A percentile compares a stretch with the other conserved stretches of the same genome.
phyloP scores from a whole-genome alignment of 1,140 invertebrate genomes.

The Diachasma alloeum region DNA sequence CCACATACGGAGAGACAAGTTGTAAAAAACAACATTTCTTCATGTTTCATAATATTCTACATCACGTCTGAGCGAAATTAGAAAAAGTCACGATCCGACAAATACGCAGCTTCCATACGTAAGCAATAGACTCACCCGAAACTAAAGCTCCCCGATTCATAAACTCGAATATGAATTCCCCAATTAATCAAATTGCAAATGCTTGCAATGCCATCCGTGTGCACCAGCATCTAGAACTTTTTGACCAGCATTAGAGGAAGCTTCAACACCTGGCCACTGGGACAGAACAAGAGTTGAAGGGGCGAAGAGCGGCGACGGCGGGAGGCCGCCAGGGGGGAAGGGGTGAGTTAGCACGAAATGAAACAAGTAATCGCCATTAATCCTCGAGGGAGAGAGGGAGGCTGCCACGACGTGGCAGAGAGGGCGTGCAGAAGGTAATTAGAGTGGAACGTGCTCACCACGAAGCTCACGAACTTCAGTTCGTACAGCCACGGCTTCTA shows the following conservation, averaged over 20 bases:
- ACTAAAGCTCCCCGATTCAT: background rate
- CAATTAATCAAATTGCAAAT: background rate
- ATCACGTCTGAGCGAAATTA: too few species aligned
- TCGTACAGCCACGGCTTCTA: background rate
- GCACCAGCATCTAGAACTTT: background rate
- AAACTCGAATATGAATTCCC: background rate
- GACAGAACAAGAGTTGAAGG: background rate
- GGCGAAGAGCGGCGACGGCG: background rate
- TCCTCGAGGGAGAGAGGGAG: background rate
- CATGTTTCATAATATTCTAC: too few species aligned
- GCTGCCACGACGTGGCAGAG: background rate
- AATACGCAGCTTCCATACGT: too few species aligned
- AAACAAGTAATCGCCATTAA: slow-evolving; percentile 41
- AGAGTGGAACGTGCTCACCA: slow-evolving; percentile 43
- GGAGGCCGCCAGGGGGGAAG: background rate
- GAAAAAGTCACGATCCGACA: too few species aligned
- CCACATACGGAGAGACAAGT: too few species aligned
- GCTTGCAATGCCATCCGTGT: background rate
- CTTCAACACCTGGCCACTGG: slow-evolving; percentile 3
- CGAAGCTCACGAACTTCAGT: slow-evolving; percentile 32
- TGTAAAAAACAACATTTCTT: too few species aligned
- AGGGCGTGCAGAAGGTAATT: slow-evolving; percentile 38
- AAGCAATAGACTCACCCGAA: too few species aligned
- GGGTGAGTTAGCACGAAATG: slow-evolving; percentile 21
- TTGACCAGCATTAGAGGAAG: background rate